Conservation (phyloP, 2,113 vertebrate genomes). For the Grus americana region DNA sequence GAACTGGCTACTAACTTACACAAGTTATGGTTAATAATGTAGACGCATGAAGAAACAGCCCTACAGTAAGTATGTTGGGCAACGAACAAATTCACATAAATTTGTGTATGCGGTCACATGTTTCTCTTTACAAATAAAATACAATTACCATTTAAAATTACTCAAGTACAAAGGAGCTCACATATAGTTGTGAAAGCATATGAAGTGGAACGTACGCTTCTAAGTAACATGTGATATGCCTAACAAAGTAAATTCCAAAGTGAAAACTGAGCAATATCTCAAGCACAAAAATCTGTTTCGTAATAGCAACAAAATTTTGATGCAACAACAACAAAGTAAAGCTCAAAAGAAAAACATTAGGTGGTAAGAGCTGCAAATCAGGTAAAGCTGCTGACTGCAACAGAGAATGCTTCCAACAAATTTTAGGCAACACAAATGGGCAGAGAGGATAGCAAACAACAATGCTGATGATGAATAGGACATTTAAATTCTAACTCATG, state of each 20-base stretch:
- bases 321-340: conserved; percentile 52
- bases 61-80: neutral
- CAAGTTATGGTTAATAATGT: neutral
- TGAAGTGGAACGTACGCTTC: neutral
- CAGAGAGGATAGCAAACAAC: neutral
- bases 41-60: neutral
- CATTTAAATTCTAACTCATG: neutral
- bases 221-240: neutral
- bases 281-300: conserved; percentile 28
- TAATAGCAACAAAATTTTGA: conserved; percentile 19
- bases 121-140: neutral
- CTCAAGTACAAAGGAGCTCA: neutral
- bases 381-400: conserved; percentile 55
- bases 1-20: neutral
- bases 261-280: conserved; percentile 49
- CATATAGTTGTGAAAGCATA: neutral
- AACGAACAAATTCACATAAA: neutral
- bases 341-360: conserved; percentile 28
- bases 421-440: neutral
- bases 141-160: neutral
- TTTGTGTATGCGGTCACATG: neutral
- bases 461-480: neutral
- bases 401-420: neutral
- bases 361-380: conserved; percentile 37
- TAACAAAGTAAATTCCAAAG: conserved; percentile 29